Conservation (phyloP, 53 echinoderm and acorn worm genomes). For the Astropecten irregularis region DNA sequence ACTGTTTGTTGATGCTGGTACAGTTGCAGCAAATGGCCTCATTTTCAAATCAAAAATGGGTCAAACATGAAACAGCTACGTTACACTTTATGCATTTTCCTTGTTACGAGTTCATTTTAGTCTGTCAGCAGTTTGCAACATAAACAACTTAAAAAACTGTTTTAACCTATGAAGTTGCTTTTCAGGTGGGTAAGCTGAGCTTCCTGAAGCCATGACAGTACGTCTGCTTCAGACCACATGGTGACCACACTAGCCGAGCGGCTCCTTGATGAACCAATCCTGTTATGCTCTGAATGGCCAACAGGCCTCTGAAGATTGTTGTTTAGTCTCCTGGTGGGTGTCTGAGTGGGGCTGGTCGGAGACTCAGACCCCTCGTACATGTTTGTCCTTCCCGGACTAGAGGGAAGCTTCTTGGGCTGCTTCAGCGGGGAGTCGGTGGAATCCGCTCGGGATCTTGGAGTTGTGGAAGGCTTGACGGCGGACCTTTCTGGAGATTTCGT, state of each 20-base stretch:
- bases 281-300: background rate
- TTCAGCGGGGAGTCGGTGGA: background rate
- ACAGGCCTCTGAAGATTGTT: background rate
- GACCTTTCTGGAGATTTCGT: too few species aligned
- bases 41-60: too few species aligned
- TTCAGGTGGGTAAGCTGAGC: conserved; percentile 36
- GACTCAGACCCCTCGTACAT: background rate
- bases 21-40: too few species aligned
- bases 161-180: conserved; percentile 40
- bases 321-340: background rate
- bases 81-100: too few species aligned
- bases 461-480: background rate
- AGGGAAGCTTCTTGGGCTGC: background rate
- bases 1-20: too few species aligned
- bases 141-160: too few species aligned
- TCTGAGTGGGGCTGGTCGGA: background rate
- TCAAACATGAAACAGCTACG: too few species aligned
- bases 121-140: too few species aligned
- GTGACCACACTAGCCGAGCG: conserved; percentile 40
- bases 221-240: conserved; percentile 18
- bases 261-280: background rate
- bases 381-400: background rate
- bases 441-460: background rate
- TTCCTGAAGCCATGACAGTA: conserved; percentile 19
- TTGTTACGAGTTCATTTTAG: too few species aligned